phyloP scores from a whole-genome alignment of 2,888 invertebrate species.

The Oxytorus armatus region DNA sequence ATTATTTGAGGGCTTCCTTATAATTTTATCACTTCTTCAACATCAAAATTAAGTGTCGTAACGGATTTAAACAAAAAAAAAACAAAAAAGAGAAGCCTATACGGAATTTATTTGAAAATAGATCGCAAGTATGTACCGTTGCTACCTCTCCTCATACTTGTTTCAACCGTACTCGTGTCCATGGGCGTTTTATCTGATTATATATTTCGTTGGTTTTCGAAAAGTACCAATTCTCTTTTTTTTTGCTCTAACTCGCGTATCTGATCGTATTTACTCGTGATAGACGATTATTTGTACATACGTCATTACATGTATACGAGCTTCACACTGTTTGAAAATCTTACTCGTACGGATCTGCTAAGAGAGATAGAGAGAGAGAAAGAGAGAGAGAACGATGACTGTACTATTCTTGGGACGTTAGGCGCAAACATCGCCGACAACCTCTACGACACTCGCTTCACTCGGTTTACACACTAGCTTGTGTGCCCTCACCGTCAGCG shows the following conservation, averaged over 20 bases:
- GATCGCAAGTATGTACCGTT: constrained; percentile 1
- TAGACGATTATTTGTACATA: constrained; percentile 61
- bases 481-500: constrained; percentile 50
- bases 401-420: constrained; percentile 69
- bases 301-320: constrained; percentile 43
- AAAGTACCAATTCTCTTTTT: background rate
- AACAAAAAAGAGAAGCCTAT: background rate
- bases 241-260: background rate
- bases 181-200: background rate
- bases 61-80: background rate
- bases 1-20: constrained; percentile 57
- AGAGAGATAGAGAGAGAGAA: constrained; percentile 39
- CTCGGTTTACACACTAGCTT: constrained; percentile 67
- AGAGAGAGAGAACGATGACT: constrained; percentile 52
- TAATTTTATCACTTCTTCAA: constrained; percentile 21
- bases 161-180: too few species aligned
- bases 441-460: constrained; percentile 72
- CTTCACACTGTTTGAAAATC: constrained; percentile 28
- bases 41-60: constrained; percentile 8
- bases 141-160: background rate
- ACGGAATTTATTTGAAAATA: background rate
- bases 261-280: background rate
- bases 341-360: too few species aligned
- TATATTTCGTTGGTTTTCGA: background rate
- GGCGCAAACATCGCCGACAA: constrained; percentile 45